phyloP scores from a whole-genome alignment of 35 echinoderm and acorn worm species.

The Lytechinus variegatus region DNA sequence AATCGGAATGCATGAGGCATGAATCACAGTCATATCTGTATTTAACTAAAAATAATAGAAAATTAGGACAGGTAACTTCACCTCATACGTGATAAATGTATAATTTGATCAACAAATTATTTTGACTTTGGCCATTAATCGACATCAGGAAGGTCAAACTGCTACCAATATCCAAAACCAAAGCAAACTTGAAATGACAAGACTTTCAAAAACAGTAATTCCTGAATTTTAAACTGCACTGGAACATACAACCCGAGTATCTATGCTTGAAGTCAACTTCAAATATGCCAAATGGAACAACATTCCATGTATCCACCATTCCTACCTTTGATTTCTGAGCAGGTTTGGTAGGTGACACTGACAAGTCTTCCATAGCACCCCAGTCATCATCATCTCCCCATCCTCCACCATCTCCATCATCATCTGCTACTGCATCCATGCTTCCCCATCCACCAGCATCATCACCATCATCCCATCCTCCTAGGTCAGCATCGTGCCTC shows the following conservation, averaged over 20 bases:
- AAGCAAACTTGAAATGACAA: neutral
- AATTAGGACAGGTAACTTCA: too few relatives aligned
- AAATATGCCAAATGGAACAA: neutral
- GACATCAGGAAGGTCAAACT: neutral
- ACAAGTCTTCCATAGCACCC: constrained; percentile 66
- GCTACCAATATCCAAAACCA: neutral
- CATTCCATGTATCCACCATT: neutral
- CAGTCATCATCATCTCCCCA: constrained; percentile 77
- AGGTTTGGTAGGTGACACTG: neutral
- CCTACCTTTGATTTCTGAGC: constrained; percentile 29
- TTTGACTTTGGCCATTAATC: too few relatives aligned
- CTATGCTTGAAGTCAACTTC: neutral
- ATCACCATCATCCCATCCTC: constrained; percentile 69
- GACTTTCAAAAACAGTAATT: neutral
- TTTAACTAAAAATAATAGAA: too few relatives aligned
- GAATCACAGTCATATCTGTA: too few relatives aligned
- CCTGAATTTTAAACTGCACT: neutral
- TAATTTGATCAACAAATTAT: too few relatives aligned
- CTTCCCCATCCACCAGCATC: constrained; percentile 55
- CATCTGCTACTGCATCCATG: constrained; percentile 50
- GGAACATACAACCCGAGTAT: neutral
- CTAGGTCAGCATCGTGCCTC: constrained; percentile 28
- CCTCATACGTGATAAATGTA: too few relatives aligned
- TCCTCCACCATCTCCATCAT: constrained; percentile 23
- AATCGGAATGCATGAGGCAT: too few relatives aligned